A percentile compares a stretch with the other conserved stretches of the same genome.
Conservation (phyloP, 2,888 invertebrate species). For the Lepidocyrtinus sp. region DNA sequence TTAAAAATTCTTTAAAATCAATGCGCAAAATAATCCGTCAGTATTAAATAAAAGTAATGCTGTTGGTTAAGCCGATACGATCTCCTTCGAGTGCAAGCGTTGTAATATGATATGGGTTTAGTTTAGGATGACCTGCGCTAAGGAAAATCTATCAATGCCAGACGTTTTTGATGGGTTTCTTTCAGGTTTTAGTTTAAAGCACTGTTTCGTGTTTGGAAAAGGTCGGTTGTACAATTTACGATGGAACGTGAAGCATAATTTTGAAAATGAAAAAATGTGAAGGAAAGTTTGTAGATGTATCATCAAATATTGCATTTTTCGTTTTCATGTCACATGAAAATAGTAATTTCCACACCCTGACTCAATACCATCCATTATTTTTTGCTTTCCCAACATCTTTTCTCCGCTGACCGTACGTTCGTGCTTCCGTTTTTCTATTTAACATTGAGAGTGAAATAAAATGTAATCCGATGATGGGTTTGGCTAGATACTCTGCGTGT, state of each 20-base stretch:
- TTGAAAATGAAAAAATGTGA: conserved; percentile 27
- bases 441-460: conserved; percentile 47
- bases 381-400: conserved; percentile 38
- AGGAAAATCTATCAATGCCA: no score
- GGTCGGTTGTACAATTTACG: not conserved
- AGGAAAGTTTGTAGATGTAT: conserved; percentile 31
- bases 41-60: no score
- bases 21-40: no score
- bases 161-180: no score
- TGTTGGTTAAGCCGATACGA: no score
- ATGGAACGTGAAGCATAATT: not conserved
- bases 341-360: conserved; percentile 49
- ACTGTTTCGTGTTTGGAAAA: conserved; percentile 13
- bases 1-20: no score
- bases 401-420: conserved; percentile 31
- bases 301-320: conserved; percentile 20
- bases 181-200: no score
- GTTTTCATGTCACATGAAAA: conserved; percentile 47
- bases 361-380: conserved; percentile 47
- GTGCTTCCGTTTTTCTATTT: conserved; percentile 22
- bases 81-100: no score
- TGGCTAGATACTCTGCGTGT: conserved; percentile 13
- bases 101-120: no score
- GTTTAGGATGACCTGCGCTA: no score
- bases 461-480: conserved; percentile 54